Evolutionary conservation across 1,140 invertebrate genomes (phyloP).

Genomic region (Drosophila prosaltans): DNA sequence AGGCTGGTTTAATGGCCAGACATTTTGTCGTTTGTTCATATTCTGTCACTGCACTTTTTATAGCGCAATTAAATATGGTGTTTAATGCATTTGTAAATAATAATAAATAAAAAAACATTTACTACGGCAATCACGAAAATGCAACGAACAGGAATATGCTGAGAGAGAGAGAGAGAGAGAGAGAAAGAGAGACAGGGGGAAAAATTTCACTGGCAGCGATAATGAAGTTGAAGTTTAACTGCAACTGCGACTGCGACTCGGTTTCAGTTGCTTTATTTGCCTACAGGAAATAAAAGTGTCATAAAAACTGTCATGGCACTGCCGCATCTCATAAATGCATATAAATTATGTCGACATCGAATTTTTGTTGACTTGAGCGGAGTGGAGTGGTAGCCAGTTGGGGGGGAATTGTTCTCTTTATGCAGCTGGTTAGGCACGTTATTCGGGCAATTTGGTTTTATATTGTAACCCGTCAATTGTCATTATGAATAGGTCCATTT

Average conservation of each 20-base stretch:
- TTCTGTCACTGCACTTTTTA: slow-evolving; percentile 37
- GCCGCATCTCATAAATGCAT: slow-evolving; percentile 60
- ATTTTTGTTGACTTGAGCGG: not conserved
- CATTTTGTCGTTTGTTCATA: slow-evolving; percentile 37
- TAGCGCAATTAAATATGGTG: slow-evolving; percentile 77
- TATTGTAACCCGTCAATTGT: slow-evolving; percentile 55
- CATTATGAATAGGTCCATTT: slow-evolving; percentile 57
- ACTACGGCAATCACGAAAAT: slow-evolving; percentile 70
- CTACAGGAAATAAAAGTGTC: slow-evolving; percentile 74
- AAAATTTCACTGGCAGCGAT: slow-evolving; percentile 20
- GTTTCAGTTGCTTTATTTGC: slow-evolving; percentile 58
- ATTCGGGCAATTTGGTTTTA: slow-evolving; percentile 52
- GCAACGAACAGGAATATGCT: slow-evolving; percentile 16
- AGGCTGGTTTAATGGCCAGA: slow-evolving; percentile 27
- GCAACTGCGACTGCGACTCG: slow-evolving; percentile 42
- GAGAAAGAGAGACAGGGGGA: slow-evolving; percentile 11
- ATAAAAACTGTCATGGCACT: slow-evolving; percentile 64
- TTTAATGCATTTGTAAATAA: slow-evolving; percentile 81
- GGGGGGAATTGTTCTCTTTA: slow-evolving; percentile 8
- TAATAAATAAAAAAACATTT: slow-evolving; percentile 74
- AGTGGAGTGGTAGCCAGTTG: not conserved
- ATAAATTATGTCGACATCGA: slow-evolving; percentile 65
- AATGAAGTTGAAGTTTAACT: slow-evolving; percentile 70
- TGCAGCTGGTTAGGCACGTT: slow-evolving; percentile 47
- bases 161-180: not conserved